Evolutionary conservation across 2,888 invertebrate species (phyloP), one percentile per base, ranked within the genome.

Genomic region (Alcis repandata): DNA sequence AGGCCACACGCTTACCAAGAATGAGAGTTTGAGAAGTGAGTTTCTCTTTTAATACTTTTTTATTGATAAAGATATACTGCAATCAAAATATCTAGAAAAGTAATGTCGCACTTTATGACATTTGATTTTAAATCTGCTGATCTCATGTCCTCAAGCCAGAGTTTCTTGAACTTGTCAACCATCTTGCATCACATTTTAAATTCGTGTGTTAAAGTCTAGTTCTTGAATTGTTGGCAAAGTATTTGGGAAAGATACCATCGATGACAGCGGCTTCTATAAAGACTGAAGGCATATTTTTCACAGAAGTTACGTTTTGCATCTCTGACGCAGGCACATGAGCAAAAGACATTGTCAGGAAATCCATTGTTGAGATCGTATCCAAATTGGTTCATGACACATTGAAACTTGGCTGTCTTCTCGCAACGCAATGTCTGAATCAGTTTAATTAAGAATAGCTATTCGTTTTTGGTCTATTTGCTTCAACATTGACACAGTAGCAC

Each of bases 21-120:
- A 94, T 76, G 94, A 94, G 69, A 94, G 94, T 70, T 89, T 94
- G 67, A 86, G 94, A 85, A 94, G 94, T 94, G 79, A 91, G 93
- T 90, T 19, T 8, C n/a, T 36, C 11, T 49, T 49, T 49, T 13
- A 0, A 8, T 13, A 1, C 20, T 15, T 6, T 8, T 20, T 36
- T 36, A 1, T 15, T 19, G 9, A 1, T 1, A 20, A 15, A 41
- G 41, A 9, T 45, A 10, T 3, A 20, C 10, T 11, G 43, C 2
- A 43, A 43, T 19, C 8, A 11, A 36, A 41, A 41, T 41, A 7
- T 15, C 27, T 2, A 27, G 27, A 27, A 27, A 27, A 27, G 27
- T 6, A 27, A 27, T 6, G 27, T 6, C 27, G 6, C 27, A 27
- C 27, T 27, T 27, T 27, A n/a, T n/a, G n/a, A n/a, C n/a, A n/a